phyloP scores from a whole-genome alignment of 2,888 invertebrate genomes.

The Crematogaster levior region DNA sequence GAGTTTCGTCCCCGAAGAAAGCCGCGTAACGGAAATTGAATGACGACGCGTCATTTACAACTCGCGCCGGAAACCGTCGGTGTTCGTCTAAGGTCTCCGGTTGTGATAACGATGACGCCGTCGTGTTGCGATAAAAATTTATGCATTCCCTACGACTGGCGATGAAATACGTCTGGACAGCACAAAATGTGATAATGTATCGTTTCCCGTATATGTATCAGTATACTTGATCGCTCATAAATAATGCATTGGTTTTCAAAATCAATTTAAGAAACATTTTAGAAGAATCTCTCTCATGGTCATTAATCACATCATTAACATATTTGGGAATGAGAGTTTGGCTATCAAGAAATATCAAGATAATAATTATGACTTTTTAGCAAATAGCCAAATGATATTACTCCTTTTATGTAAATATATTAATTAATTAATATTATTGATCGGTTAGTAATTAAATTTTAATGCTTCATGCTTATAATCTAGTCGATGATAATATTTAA shows the following conservation, averaged over 20 bases:
- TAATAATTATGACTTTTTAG: neutral
- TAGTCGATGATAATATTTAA: constrained; percentile 26
- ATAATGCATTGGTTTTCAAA: neutral
- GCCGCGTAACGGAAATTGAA: constrained; percentile 72
- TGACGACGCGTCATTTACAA: constrained; percentile 70
- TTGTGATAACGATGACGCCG: constrained; percentile 63
- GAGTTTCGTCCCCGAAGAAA: constrained; percentile 56
- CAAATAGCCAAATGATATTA: neutral
- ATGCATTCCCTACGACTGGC: constrained; percentile 40
- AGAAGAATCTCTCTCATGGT: neutral
- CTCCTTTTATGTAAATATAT: neutral
- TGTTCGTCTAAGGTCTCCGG: constrained; percentile 55
- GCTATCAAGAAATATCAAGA: neutral
- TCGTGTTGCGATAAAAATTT: constrained; percentile 66
- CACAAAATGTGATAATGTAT: constrained; percentile 21
- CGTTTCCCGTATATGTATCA: constrained; percentile 8
- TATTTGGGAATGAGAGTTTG: neutral
- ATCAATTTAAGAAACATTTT: neutral
- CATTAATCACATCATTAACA: neutral
- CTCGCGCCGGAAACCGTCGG: constrained; percentile 64
- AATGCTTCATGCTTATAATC: constrained; percentile 10
- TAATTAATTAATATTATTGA: constrained; percentile 35
- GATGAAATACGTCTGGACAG: constrained; percentile 14
- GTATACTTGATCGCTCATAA: neutral
- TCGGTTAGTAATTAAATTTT: constrained; percentile 22